Conservation (phyloP, 2,113 vertebrate genomes). For the Lepus americanus region DNA sequence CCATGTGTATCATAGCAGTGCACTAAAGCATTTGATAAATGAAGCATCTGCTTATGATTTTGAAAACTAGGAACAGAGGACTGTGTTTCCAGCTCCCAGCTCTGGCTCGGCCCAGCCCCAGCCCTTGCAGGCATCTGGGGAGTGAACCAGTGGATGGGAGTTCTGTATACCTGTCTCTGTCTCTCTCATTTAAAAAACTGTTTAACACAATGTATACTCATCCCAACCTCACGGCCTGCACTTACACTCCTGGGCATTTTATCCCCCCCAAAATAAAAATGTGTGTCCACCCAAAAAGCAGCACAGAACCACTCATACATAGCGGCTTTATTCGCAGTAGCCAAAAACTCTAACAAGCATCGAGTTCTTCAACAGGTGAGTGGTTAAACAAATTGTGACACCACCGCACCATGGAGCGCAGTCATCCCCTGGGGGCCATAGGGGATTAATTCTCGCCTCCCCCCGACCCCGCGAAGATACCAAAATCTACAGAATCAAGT, state of each 20-base stretch:
- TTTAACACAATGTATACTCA: neutral
- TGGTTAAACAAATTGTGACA: neutral
- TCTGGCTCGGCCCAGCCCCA: no score
- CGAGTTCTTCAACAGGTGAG: neutral
- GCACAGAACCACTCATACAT: neutral
- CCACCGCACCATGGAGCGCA: neutral
- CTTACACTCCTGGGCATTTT: neutral
- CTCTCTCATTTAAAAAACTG: neutral
- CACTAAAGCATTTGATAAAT: neutral
- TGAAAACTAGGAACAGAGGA: slow-evolving; percentile 7
- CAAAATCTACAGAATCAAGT: neutral
- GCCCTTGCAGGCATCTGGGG: no score
- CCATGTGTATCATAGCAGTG: neutral
- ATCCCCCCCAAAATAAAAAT: neutral
- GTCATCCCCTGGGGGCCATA: no score
- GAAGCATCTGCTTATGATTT: neutral
- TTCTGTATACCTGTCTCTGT: neutral
- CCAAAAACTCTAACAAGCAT: neutral
- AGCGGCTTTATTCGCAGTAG: neutral
- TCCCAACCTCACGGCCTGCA: neutral
- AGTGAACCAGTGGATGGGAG: no score
- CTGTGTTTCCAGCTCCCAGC: no score
- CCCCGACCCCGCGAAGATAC: neutral
- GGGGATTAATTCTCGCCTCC: neutral
- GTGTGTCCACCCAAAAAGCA: neutral